Percentiles rank a stretch among this genome's conserved stretches.
Evolutionary conservation across 2,113 vertebrate species (phyloP).

Genomic region (Silurus meridionalis): DNA sequence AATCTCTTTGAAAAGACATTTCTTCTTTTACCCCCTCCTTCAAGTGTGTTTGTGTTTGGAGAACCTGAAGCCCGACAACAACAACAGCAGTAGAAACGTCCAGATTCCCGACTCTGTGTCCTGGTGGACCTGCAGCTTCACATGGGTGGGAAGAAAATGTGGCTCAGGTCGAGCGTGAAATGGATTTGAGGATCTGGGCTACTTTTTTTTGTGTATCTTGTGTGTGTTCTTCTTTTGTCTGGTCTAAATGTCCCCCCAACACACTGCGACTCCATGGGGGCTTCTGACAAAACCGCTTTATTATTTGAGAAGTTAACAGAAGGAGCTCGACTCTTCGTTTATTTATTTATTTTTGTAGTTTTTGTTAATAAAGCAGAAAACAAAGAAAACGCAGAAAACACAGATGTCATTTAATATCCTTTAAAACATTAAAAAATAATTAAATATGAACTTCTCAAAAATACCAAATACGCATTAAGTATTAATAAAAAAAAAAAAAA

Average conservation of each 20-base stretch:
- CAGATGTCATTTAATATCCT: neutral
- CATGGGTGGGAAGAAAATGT: constrained; percentile 71
- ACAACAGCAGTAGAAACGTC: constrained; percentile 22
- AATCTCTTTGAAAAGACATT: constrained; percentile 68
- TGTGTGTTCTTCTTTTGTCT: constrained; percentile 30
- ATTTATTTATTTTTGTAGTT: neutral
- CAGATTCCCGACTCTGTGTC: constrained; percentile 82
- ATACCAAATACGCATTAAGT: no score
- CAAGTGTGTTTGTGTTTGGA: constrained; percentile 58
- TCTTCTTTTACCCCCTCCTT: constrained; percentile 83
- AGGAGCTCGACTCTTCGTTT: neutral
- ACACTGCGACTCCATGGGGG: neutral
- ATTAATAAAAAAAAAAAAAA: no score
- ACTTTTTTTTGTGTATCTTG: constrained; percentile 15
- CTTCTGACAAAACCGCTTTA: constrained; percentile 12
- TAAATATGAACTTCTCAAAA: no score
- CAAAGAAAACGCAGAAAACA: neutral
- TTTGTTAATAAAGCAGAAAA: neutral
- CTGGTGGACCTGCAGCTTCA: constrained; percentile 80
- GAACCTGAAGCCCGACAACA: constrained; percentile 24
- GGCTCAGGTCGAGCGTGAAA: constrained; percentile 75
- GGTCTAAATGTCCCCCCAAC: neutral
- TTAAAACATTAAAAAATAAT: no score
- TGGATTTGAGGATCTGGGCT: constrained; percentile 23
- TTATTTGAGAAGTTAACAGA: neutral